Percentiles rank a stretch among this genome's conserved stretches.
These are phyloP conservation scores for Prinia subflava DNA, from an alignment of 2,113 vertebrate genomes.

Conservation along the genomic window DNA sequence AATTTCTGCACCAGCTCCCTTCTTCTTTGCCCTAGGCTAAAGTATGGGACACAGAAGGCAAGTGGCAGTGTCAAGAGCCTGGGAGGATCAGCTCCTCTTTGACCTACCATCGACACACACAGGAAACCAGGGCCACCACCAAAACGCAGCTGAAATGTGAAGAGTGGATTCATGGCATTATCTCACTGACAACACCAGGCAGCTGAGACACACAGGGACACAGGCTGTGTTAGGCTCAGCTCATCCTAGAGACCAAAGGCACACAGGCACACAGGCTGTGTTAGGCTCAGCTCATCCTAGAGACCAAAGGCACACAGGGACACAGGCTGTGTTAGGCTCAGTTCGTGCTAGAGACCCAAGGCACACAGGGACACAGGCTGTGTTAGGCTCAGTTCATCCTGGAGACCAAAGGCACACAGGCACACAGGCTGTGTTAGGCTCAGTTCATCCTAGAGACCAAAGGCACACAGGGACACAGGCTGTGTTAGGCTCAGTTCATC, in stretches of 20 bases:
- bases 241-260: background rate
- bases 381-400: background rate
- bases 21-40: background rate
- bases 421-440: background rate
- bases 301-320: background rate
- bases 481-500: background rate
- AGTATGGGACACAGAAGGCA: background rate
- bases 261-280: background rate
- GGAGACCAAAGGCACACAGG: background rate
- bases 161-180: background rate
- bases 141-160: background rate
- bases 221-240: background rate
- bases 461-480: background rate
- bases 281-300: background rate
- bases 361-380: background rate
- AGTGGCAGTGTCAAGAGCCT: background rate
- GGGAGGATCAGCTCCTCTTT: background rate
- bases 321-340: background rate
- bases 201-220: background rate
- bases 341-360: background rate
- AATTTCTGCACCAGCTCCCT: background rate
- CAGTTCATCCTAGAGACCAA: background rate
- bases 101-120: accelerated
- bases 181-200: background rate
- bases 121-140: background rate